Conservation (phyloP, 1,140 invertebrate genomes). For the Drosophila trapezifrons region DNA sequence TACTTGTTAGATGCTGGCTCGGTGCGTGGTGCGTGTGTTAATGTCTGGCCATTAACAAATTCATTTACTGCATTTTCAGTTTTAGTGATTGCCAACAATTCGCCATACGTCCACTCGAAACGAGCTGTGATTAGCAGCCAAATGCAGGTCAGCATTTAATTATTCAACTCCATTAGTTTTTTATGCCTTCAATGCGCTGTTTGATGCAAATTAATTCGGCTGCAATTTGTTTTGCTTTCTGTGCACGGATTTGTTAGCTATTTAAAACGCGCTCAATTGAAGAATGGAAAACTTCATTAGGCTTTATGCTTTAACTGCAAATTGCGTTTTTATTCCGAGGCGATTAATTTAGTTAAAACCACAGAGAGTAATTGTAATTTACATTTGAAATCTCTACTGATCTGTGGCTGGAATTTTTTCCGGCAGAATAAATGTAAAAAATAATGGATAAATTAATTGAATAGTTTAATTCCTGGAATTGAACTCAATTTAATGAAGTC, state of each 20-base stretch:
- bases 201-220: constrained; percentile 39
- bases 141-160: constrained; percentile 49
- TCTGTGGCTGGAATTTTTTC: background rate
- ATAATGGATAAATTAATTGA: constrained; percentile 7
- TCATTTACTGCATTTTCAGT: constrained; percentile 17
- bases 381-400: constrained; percentile 4
- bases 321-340: constrained; percentile 5
- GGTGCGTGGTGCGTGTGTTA: constrained; percentile 10
- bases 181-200: constrained; percentile 31
- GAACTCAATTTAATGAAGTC: constrained; percentile 1
- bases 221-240: constrained; percentile 26
- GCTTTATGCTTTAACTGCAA: constrained; percentile 12
- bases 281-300: constrained; percentile 10
- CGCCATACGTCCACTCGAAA: constrained; percentile 2
- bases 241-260: constrained; percentile 11
- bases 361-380: constrained; percentile 13
- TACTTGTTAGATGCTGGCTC: background rate
- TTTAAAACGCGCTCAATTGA: background rate
- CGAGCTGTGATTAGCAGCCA: constrained; percentile 26
- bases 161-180: constrained; percentile 51
- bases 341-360: constrained; percentile 22
- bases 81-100: constrained; percentile 10
- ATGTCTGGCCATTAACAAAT: constrained; percentile 29
- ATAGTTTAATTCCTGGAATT: constrained; percentile 9
- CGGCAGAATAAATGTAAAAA: background rate